Conservation (phyloP, 2,888 invertebrate genomes). For the Phaedon cochleariae region DNA sequence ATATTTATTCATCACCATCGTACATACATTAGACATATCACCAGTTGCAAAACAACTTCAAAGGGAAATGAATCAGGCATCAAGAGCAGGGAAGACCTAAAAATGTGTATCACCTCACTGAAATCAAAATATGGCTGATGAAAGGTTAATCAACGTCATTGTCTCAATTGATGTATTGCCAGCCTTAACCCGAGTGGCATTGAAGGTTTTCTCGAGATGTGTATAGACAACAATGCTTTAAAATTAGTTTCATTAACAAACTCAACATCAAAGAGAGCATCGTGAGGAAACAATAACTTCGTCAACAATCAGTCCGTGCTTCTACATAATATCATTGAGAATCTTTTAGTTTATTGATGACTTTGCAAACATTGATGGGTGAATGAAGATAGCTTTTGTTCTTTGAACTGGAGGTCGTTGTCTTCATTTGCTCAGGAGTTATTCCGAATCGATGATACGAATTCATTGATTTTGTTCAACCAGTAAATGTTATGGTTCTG, state of each 20-base stretch:
- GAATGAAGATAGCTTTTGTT: neutral
- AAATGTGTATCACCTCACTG: neutral
- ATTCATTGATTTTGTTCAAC: too few species aligned
- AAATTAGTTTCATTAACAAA: conserved; percentile 8
- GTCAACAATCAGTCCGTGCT: neutral
- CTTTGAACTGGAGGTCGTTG: neutral
- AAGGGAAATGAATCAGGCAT: too few species aligned
- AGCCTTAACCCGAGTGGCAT: neutral
- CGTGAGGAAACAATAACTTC: neutral
- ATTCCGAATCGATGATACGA: neutral
- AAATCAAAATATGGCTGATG: neutral
- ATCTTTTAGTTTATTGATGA: neutral
- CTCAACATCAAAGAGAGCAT: conserved; percentile 14
- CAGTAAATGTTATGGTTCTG: too few species aligned
- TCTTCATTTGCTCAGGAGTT: neutral
- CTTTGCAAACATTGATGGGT: neutral
- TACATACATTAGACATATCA: too few species aligned
- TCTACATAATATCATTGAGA: neutral
- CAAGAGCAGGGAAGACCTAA: neutral
- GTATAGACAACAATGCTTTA: conserved; percentile 12
- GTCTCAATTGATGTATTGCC: neutral
- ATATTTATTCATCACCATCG: too few species aligned
- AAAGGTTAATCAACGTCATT: neutral
- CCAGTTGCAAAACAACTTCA: too few species aligned
- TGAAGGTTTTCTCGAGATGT: conserved; percentile 19